Evolutionary conservation across 2,113 vertebrate genomes (phyloP).

Genomic region (Cygnus buccinator): DNA sequence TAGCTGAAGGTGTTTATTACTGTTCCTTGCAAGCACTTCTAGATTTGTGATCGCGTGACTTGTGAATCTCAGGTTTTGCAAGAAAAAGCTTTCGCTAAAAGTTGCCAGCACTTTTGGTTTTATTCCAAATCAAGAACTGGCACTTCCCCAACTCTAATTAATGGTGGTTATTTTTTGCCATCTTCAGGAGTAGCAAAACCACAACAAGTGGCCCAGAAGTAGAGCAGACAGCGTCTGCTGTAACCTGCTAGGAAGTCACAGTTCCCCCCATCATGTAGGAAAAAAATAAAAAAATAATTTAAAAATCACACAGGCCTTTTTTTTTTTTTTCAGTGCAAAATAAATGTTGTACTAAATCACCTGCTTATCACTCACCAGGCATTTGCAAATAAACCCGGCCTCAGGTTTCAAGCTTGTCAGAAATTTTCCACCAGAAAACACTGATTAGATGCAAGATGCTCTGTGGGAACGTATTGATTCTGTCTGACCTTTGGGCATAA

Average conservation of each 20-base stretch:
- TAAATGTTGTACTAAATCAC: slow-evolving; percentile 16
- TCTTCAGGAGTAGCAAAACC: slow-evolving; percentile 11
- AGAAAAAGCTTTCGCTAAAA: slow-evolving; percentile 5
- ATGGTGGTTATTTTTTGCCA: slow-evolving; percentile 35
- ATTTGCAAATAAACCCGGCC: slow-evolving; percentile 36
- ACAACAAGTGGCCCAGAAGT: slow-evolving; percentile 1
- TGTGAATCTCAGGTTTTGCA: background rate
- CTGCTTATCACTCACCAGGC: slow-evolving; percentile 24
- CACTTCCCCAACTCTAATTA: slow-evolving; percentile 27
- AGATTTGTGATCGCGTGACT: background rate
- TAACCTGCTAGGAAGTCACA: background rate
- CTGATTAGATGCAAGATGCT: background rate
- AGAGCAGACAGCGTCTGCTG: background rate
- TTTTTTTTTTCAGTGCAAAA: background rate
- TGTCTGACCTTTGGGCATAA: slow-evolving; percentile 16
- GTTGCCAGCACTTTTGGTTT: background rate
- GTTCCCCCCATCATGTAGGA: background rate
- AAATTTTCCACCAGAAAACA: slow-evolving; percentile 18
- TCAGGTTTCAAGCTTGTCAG: background rate
- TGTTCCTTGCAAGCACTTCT: background rate
- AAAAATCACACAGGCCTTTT: background rate
- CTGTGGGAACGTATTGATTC: slow-evolving; percentile 15
- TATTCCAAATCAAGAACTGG: slow-evolving; percentile 45
- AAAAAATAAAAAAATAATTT: background rate
- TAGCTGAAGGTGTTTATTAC: background rate